Evolutionary conservation across 2,888 invertebrate species (phyloP), one percentile per base, ranked within the genome.

Genomic region (Himalopsyche anomala): DNA sequence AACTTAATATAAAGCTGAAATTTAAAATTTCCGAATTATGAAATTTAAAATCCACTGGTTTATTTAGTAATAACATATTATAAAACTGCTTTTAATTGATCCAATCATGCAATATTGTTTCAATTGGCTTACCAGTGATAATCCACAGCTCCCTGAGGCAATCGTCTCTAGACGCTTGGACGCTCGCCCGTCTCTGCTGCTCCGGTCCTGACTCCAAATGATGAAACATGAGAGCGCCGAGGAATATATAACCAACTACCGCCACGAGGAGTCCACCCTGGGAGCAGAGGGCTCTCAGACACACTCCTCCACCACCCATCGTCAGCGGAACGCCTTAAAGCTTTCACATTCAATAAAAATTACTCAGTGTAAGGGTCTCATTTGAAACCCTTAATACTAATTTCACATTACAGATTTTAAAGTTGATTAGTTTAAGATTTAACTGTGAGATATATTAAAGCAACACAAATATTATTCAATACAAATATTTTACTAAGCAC

Each of bases 141-240:
- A 95, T 95, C 96, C 96, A 96, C 17, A 96, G 94, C 90, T 96
- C 96, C 89, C 94, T 94, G 89, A 96, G 91, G 89, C 96, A 96
- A 91, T 95, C 95, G 89, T 95, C 95, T 51, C 95, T 93, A 87
- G 94, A 95, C 89, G 94, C 92, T 89, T 94, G 94, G 88, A 95
- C 94, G 56, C 94, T 94, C 1, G 94, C 94, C 89, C 95, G 93
- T 90, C 95, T 95, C 89, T 94, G 93, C 89, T 95, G 92, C 89
- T 95, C 95, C 87, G 94, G 94, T n/a, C 95, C 95, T 17, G 95
- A 95, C 91, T 97, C 97, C 90, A 97, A 92, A 89, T 95, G 93
- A 90, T 95, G 95, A 91, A 97, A 97, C 89, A 97, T 93, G 89
- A 96, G 92, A 69, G 96, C 96, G 85, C 96, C 96, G 89, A 96